phyloP scores from a whole-genome alignment of 2,113 vertebrate species.

The Eretmodus cyanostictus region DNA sequence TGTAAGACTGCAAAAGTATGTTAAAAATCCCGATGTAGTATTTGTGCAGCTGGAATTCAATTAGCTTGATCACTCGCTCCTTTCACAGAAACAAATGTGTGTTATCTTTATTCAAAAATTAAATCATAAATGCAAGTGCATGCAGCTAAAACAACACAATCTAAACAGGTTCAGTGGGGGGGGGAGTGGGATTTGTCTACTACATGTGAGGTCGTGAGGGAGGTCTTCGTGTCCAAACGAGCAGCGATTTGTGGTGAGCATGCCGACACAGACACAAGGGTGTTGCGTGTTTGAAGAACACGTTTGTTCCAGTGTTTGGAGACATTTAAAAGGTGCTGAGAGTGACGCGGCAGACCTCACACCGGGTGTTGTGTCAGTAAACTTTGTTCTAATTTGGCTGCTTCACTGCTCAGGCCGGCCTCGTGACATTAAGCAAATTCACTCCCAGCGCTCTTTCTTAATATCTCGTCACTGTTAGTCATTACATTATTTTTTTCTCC shows the following conservation, averaged over 20 bases:
- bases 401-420: neutral
- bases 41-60: neutral
- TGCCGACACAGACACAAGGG: constrained; percentile 13
- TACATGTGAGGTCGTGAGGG: neutral
- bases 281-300: constrained; percentile 2
- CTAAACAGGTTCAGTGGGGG: neutral
- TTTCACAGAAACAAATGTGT: neutral
- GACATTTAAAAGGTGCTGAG: constrained; percentile 53
- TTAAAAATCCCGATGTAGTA: neutral
- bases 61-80: neutral
- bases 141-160: constrained; percentile 39
- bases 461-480: neutral
- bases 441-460: neutral
- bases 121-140: constrained; percentile 30
- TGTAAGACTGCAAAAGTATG: neutral
- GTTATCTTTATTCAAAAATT: neutral
- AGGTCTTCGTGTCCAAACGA: neutral
- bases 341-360: constrained; percentile 6
- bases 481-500: neutral
- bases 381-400: neutral
- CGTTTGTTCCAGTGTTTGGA: neutral
- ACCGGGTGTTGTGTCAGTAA: neutral
- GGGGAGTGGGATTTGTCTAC: neutral
- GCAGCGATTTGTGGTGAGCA: constrained; percentile 38
- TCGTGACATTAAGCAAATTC: neutral